Percentiles rank a stretch among this genome's conserved stretches.
phyloP scores from a whole-genome alignment of 2,797 vertebrate species.

The Astyanax mexicanus region DNA sequence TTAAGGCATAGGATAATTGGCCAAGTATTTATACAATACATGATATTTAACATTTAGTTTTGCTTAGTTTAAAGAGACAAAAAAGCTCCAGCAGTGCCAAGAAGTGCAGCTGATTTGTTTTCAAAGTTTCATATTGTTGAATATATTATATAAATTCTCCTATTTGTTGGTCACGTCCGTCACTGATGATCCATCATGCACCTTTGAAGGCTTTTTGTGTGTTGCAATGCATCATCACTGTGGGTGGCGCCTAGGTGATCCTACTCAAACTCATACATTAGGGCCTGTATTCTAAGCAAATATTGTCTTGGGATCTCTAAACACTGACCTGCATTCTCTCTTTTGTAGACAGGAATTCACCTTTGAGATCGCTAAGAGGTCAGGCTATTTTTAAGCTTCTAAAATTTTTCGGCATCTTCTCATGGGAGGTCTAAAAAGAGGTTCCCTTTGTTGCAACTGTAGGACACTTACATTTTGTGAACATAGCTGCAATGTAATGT shows the following conservation, averaged over 20 bases:
- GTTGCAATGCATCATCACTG: conserved; percentile 53
- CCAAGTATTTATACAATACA: too few relatives aligned
- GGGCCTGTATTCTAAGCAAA: conserved; percentile 58
- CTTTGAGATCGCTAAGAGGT: conserved; percentile 45
- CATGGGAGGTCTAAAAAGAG: conserved; percentile 17
- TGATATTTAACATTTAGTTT: too few relatives aligned
- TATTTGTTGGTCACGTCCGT: background rate
- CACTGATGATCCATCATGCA: conserved; percentile 26
- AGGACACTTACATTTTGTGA: conserved; percentile 9
- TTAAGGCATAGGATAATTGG: too few relatives aligned
- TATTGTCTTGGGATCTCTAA: conserved; percentile 60
- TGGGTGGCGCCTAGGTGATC: conserved; percentile 57
- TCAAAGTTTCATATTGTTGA: too few relatives aligned
- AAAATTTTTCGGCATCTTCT: background rate
- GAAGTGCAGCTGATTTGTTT: too few relatives aligned
- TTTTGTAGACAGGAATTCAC: conserved; percentile 47
- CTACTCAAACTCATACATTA: conserved; percentile 57
- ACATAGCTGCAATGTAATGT: background rate
- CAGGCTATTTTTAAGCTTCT: conserved; percentile 42
- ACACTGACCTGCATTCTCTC: conserved; percentile 56
- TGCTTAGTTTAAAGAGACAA: too few relatives aligned
- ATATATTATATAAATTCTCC: background rate
- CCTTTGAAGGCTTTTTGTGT: conserved; percentile 35
- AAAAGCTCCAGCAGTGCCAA: too few relatives aligned
- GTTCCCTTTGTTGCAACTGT: background rate